Evolutionary conservation across 1,140 invertebrate genomes (phyloP), one percentile per base, ranked within the genome.

Genomic region (Pygmarrhopalites habei): DNA sequence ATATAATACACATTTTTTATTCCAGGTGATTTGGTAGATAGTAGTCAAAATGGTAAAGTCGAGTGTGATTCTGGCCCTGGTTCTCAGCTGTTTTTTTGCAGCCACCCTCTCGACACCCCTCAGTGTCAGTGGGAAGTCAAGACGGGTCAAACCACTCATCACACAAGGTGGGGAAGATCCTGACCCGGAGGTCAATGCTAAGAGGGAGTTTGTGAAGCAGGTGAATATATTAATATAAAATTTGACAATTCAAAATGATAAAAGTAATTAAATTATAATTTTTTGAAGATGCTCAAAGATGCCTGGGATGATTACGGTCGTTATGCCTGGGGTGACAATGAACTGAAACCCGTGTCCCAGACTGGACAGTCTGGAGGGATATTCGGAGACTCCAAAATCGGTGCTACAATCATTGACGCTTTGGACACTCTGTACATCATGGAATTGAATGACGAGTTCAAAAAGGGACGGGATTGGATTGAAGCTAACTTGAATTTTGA

Each of bases 241-340:
- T n/a, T n/a, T n/a, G n/a, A n/a, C n/a, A n/a, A n/a, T n/a, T n/a
- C n/a, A n/a, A n/a, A n/a, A n/a, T n/a, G n/a, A n/a, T n/a, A n/a
- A n/a, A n/a, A n/a, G n/a, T n/a, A n/a, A n/a, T n/a, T n/a, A n/a
- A n/a, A n/a, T n/a, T n/a, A n/a, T n/a, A n/a, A n/a, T n/a, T n/a
- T n/a, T n/a, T 56, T 78, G 17, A 80, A 94, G 90, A 95, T 95
- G 92, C 92, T 92, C 87, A 84, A 86, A 71, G 88, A 92, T 74
- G 91, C 93, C 2, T 99, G 95, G 95, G 83, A 89, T 74, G 93
- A 88, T 73, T 99, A 99, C 77, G 90, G 88, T 55, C 82, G 89
- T 62, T 95, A 95, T 78, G 92, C 95, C 0, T 99, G 95, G 96
- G 97, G 96, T 65, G 89, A 94, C 72, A 99, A 99, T 77, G 97